Conservation (phyloP, 35 echinoderm and acorn worm genomes). For the Ophioderma brevispina region DNA sequence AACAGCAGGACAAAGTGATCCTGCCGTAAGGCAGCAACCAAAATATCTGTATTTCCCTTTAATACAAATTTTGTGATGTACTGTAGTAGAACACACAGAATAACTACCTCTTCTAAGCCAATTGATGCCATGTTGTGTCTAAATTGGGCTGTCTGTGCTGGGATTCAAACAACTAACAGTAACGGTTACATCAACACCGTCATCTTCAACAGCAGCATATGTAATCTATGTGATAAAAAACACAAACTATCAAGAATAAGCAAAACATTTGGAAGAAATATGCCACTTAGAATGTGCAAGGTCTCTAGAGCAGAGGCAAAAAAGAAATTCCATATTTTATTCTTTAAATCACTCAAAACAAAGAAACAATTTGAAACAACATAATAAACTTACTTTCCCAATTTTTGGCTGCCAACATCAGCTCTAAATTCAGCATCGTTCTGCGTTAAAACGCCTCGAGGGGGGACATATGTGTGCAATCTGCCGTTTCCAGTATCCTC, state of each 20-base stretch:
- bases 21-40: too few relatives aligned
- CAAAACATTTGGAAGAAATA: not conserved
- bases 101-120: slow-evolving; percentile 76
- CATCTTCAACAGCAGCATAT: slow-evolving; percentile 77
- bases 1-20: too few relatives aligned
- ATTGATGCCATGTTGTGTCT: slow-evolving; percentile 78
- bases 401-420: slow-evolving; percentile 89
- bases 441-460: slow-evolving; percentile 83
- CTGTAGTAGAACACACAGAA: not conserved
- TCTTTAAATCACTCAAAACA: too few relatives aligned
- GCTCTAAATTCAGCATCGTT: slow-evolving; percentile 92
- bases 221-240: slow-evolving; percentile 72
- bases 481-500: slow-evolving; percentile 95
- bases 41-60: too few relatives aligned
- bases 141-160: slow-evolving; percentile 47
- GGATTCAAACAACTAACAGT: slow-evolving; percentile 90
- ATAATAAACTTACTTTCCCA: slow-evolving; percentile 98
- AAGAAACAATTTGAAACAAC: too few relatives aligned
- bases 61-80: too few relatives aligned
- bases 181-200: slow-evolving; percentile 90
- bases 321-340: too few relatives aligned
- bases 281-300: too few relatives aligned
- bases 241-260: too few relatives aligned
- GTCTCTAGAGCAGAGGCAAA: too few relatives aligned
- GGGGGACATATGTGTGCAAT: slow-evolving; percentile 80